Base-by-base conservation (phyloP, 2,888 invertebrate species). In the Eupithecia abbreviata region DNA sequence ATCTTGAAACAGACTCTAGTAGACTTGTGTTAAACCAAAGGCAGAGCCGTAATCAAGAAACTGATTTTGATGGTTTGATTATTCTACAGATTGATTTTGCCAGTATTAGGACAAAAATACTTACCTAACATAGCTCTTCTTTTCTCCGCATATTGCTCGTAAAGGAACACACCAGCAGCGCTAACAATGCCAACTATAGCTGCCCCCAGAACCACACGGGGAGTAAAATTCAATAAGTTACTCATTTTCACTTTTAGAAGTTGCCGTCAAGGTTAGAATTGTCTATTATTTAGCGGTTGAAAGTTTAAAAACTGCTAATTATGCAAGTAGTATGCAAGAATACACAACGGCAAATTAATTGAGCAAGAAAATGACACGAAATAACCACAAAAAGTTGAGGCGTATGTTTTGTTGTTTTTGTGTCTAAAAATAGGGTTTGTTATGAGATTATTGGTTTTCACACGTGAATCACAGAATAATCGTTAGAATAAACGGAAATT, bases 91-190 rank as follows among this genome's bases (percentile, higher is more conserved):
- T 45, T 45, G 45, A 47, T 12, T 0, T 10, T 66, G 0, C 67
- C 9, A 43, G 7, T 4, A n/a, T 18, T 58, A 58, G 2, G n/a
- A 51, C 6, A 30, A 55, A 51, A 51, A 65, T 71, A 88, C 90
- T 89, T 83, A 95, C 95, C 92, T 82, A 95, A 82, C 93, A 95
- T 92, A 12, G 93, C 85, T 83, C 95, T 87, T 51, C 93, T 83
- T 81, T 93, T 95, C 82, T 95, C 95, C 41, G 93, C 94, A 77
- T 94, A 94, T 80, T 95, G 94, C 84, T 95, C 95, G 76, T 95
- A 93, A 73, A 95, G 91, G 83, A 93, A 95, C 76, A 95, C 90
- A 3, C 95, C 95, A 55, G 95, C 95, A 2, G 95, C 95, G 3
- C 95, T 94, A 1, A 95, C 93, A 0, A 95, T 89, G 5, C 95